Base-by-base conservation (phyloP, 2,797 vertebrate genomes). In the Dipus sagitta region DNA sequence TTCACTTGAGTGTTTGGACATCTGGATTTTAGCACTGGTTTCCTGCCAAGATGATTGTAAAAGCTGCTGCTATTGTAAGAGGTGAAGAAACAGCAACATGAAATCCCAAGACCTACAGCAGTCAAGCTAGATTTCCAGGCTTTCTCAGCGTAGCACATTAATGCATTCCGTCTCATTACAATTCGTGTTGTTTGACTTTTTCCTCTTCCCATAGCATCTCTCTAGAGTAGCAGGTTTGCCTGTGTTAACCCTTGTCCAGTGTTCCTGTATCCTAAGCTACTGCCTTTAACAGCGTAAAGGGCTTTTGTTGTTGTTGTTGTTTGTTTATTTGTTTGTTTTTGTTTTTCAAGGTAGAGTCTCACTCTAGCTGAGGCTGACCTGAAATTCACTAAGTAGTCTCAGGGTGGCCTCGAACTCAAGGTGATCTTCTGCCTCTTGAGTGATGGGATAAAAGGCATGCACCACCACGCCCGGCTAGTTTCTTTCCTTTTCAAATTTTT, bases 1-100 rank as follows among this genome's bases (percentile, higher is more conserved):
- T 54, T 72, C 34, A 28, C 64, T 81, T 90, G 58, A 32, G 80
- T 77, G 52, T 80, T 77, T 58, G 32, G 42, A 9, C 58, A 17
- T 81, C 70, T 85, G 68, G 67, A 60, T 80, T 81, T 21, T 8
- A 72, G 47, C 24, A 30, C 60, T 67, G 28, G 11, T 87, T 91
- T 86, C 38, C 20, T 58, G 78, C 78, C 64, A 52, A 85, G 38
- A 38, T 87, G 18, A 87, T 74, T 74, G 86, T 88, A 65, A 42
- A 24, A 75, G 42, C 47, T 82, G 24, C 52, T 68, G 28, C 86
- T 77, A 3, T 72, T 82, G 28, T 21, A 65, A 58, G 84, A 71
- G 78, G 78, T 32, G 60, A 38, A 6, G 52, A 74, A 70, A 26
- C 71, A 58, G 30, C 20, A 92, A 10, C 0, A 3, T 30, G 58